phyloP scores from a whole-genome alignment of 2,888 invertebrate genomes.

The Xiphydria camelus region DNA sequence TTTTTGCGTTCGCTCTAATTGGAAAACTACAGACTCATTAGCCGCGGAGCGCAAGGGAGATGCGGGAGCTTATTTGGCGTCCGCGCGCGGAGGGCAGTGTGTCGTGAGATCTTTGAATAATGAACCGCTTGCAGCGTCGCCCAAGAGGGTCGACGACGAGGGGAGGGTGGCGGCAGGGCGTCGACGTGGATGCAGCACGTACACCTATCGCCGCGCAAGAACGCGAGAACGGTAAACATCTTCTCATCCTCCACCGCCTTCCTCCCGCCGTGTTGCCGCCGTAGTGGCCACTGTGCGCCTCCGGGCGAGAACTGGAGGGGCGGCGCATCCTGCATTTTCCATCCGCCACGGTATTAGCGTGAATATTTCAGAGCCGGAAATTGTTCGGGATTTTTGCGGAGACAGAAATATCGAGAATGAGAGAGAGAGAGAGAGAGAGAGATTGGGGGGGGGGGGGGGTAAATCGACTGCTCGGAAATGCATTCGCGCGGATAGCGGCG shows the following conservation, averaged over 20 bases:
- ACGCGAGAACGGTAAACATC: slow-evolving; percentile 8
- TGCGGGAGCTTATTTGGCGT: slow-evolving; percentile 38
- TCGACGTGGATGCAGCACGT: background rate
- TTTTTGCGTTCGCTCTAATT: slow-evolving; percentile 37
- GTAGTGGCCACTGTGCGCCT: no score
- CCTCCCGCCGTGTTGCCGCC: no score
- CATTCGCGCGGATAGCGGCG: no score
- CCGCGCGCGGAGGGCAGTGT: slow-evolving; percentile 19
- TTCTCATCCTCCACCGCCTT: background rate
- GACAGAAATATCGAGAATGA: no score
- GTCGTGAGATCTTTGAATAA: slow-evolving; percentile 44
- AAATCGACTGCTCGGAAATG: no score
- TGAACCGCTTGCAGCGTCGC: slow-evolving; percentile 40
- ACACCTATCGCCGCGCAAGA: background rate
- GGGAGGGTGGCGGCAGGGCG: background rate
- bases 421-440: no score
- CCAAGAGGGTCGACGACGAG: slow-evolving; percentile 8
- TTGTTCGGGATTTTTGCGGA: slow-evolving; percentile 9
- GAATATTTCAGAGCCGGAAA: slow-evolving; percentile 13
- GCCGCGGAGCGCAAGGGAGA: slow-evolving; percentile 25
- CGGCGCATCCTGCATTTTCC: slow-evolving; percentile 3
- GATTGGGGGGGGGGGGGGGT: no score
- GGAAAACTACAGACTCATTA: slow-evolving; percentile 48
- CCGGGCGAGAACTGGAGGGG: background rate
- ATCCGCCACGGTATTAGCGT: slow-evolving; percentile 11